Evolutionary conservation across 1,140 invertebrate species (phyloP), one percentile per base, ranked within the genome.

Genomic region (Cataglyphis hispanica): DNA sequence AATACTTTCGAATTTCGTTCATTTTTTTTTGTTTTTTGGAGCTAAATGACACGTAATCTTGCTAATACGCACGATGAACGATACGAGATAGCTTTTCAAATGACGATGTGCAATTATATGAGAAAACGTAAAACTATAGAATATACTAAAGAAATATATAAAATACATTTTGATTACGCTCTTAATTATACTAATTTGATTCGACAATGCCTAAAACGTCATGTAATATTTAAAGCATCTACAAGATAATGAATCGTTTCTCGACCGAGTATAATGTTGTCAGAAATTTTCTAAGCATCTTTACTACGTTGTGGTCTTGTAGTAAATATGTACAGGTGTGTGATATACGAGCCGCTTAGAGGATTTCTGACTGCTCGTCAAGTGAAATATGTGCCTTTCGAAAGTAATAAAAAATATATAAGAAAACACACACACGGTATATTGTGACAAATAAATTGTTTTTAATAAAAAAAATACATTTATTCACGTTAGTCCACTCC

Each of bases 381-480:
- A 93, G 87, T 93, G 90, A 94, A 94, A 93, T 90, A 94, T 94
- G 94, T 95, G 94, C 94, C 94, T 95, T 95, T 93, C 90, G 91
- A 67, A 94, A 94, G 90, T 94, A 95, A 94, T 93, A 94, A 94
- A 93, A 92, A 92, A 92, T 93, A 93, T 92, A 91, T 95, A 94
- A 94, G 91, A 92, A 83, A 92, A 90, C 40, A 43, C 40, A 43
- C 46, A 50, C 92, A 92, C 92, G 92, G 93, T 94, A 94, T 94
- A 94, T 93, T 74, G 61, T 91, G 90, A 93, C 92, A 87, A 93
- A 94, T 94, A 94, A 95, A 94, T 92, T 91, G 93, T 94, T 95
- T 95, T 93, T 94, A 92, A 94, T 94, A 94, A 93, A 93, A 91
- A 86, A 85, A 64, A 77, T 77, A 60, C 10, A 72, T 88, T 46